Percentiles rank a stretch among this genome's conserved stretches.
Conservation (phyloP, 2,797 vertebrate species). For the Rachycentron canadum region DNA sequence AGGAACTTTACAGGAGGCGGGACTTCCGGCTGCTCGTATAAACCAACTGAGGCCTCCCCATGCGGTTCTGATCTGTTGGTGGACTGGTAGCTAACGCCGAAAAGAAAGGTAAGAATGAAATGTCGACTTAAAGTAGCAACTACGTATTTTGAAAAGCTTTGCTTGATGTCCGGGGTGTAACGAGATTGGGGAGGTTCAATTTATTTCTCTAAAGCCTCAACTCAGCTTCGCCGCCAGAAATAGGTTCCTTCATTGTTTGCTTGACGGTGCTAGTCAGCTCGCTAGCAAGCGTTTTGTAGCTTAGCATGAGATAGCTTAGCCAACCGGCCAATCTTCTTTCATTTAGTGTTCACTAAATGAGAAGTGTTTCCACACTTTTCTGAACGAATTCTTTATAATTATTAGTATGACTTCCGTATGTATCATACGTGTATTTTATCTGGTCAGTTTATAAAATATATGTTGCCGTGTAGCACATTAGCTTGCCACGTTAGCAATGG, state of each 20-base stretch:
- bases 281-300: slow-evolving; percentile 37
- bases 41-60: slow-evolving; percentile 81
- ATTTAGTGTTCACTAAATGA: rapidly evolving
- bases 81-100: slow-evolving; percentile 39
- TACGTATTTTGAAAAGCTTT: rapidly evolving
- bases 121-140: rapidly evolving
- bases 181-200: neutral
- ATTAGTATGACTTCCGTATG: rapidly evolving
- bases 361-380: rapidly evolving
- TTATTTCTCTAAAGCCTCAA: rapidly evolving
- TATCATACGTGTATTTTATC: rapidly evolving
- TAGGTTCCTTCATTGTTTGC: slow-evolving; percentile 36
- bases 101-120: slow-evolving; percentile 70
- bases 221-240: rapidly evolving
- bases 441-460: rapidly evolving
- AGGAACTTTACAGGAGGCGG: slow-evolving; percentile 45
- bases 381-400: rapidly evolving
- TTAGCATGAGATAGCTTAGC: slow-evolving; percentile 52
- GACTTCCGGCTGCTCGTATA: slow-evolving; percentile 77
- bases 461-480: neutral
- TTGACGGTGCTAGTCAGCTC: neutral
- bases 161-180: rapidly evolving
- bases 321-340: rapidly evolving
- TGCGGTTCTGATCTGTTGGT: slow-evolving; percentile 74
- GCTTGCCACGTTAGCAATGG: slow-evolving; percentile 61